Conservation (phyloP, 2,797 vertebrate genomes). For the Sebastes reedi region DNA sequence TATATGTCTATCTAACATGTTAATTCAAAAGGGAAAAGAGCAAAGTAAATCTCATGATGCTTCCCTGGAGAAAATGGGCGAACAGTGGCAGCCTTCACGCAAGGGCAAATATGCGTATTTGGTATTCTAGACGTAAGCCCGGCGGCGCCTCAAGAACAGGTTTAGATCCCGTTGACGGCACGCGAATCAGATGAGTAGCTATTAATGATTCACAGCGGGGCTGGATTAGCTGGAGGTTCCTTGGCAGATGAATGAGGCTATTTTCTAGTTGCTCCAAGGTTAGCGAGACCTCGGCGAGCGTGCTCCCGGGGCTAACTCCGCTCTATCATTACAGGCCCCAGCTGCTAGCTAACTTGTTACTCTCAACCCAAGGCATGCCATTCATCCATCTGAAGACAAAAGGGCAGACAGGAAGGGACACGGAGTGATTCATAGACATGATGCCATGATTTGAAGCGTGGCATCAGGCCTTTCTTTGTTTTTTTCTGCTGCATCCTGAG, state of each 20-base stretch:
- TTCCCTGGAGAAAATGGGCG: background rate
- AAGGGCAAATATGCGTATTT: background rate
- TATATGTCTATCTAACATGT: background rate
- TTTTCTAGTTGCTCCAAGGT: conserved; percentile 67
- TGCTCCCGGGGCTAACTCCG: conserved; percentile 48
- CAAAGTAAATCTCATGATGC: background rate
- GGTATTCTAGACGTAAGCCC: conserved; percentile 3
- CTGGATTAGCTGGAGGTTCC: conserved; percentile 55
- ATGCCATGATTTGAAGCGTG: background rate
- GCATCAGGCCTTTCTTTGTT: conserved; percentile 5
- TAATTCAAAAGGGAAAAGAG: background rate
- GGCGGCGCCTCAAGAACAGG: conserved; percentile 7
- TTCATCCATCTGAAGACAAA: conserved; percentile 62
- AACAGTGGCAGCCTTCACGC: conserved; percentile 1
- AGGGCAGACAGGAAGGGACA: conserved; percentile 29
- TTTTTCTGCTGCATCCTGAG: background rate
- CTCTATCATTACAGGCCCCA: conserved; percentile 61
- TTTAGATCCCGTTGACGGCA: conserved; percentile 19
- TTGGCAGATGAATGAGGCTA: conserved; percentile 69
- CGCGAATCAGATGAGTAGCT: conserved; percentile 39
- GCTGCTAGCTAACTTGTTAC: conserved; percentile 57
- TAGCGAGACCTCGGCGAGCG: conserved; percentile 48
- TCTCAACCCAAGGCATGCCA: conserved; percentile 48
- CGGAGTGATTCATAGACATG: conserved; percentile 53
- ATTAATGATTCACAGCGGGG: conserved; percentile 59